Evolutionary conservation across 2,113 vertebrate species (phyloP).

Genomic region (Phoenicopterus ruber): DNA sequence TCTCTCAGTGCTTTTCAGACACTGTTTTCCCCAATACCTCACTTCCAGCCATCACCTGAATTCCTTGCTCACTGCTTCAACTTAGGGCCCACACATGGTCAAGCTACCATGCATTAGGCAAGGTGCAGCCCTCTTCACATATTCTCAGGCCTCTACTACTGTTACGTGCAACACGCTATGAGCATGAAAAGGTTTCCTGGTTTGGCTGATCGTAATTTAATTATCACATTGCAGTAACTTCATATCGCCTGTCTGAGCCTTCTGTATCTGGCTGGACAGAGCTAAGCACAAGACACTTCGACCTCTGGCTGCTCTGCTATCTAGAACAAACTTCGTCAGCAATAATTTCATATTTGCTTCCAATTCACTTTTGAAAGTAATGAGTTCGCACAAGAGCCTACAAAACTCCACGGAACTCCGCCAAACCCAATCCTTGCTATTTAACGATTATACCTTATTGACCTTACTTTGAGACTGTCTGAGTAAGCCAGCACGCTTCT

Average conservation of each 20-base stretch:
- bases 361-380: not conserved
- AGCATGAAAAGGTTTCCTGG: not conserved
- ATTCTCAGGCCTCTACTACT: not conserved
- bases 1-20: not conserved
- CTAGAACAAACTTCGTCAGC: not conserved
- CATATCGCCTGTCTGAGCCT: not conserved
- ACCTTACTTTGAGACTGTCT: not conserved
- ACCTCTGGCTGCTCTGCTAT: not conserved
- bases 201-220: not conserved
- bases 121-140: not conserved
- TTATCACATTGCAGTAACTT: not conserved
- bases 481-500: not conserved
- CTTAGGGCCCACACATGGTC: fast-evolving
- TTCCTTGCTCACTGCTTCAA: not conserved
- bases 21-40: not conserved
- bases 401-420: not conserved
- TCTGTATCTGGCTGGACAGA: not conserved
- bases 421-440: not conserved
- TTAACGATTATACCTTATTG: not conserved
- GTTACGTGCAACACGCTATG: not conserved
- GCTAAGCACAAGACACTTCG: not conserved
- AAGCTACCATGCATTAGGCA: not conserved
- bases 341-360: not conserved
- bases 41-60: not conserved
- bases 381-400: not conserved